Evolutionary conservation across 2,113 vertebrate genomes (phyloP), one percentile per base, ranked within the genome.

Genomic region (Engystomops pustulosus): DNA sequence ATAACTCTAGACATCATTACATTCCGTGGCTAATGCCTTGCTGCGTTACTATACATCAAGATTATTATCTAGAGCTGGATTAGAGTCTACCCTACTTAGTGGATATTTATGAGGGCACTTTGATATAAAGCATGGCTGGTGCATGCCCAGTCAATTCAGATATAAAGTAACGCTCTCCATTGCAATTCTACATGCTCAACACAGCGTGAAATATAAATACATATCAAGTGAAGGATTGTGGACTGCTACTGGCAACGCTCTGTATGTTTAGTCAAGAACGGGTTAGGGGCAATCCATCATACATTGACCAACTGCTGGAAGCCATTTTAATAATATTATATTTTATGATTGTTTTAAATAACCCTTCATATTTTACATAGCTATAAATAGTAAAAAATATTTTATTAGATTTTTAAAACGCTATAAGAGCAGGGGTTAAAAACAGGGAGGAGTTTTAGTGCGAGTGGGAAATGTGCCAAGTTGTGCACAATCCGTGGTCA

Each of bases 21-120:
- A 30, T 49, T 67, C 30, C 34, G 38, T 65, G 44, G 71, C 23
- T 83, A 83, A 76, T 76, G 71, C n/a, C 36, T 58, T 32, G 70
- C 71, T 68, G 72, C n/a, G 41, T 68, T 49, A 76, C 36, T 70
- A 65, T 67, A 77, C 30, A 84, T 84, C 81, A 84, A 25, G 30
- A 67, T 76, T 67, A 67, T 84, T 76, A 84, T 77, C 81, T 76
- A 34, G 27, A 51, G 30, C 30, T 38, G 27, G 58, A 84, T 76
- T 76, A 76, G 81, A 8, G 38, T 76, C 58, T 84, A 76, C 71
- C n/a, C 81, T 75, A 83, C 71, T 77, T 77, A 84, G 41, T 84
- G 62, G 55, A 84, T 76, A 84, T 84, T 84, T 84, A 84, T 84
- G 71, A 84, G 20, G 58, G 58, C 32, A 84, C 71, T 67, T 76